Evolutionary conservation across 2,113 vertebrate genomes (phyloP).

Genomic region (Lophotis ruficrista): DNA sequence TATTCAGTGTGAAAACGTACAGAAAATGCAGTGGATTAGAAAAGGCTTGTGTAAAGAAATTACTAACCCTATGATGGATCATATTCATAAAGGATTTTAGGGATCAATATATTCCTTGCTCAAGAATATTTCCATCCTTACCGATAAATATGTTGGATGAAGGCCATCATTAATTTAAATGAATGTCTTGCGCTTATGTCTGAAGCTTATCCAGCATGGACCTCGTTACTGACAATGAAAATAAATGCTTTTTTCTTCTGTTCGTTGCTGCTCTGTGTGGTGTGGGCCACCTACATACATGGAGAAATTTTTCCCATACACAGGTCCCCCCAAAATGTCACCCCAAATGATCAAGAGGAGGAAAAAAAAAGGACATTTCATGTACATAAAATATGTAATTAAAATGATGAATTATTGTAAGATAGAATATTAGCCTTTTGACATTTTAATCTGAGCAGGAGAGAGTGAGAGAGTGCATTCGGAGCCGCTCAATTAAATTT

Average conservation of each 20-base stretch:
- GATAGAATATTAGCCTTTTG: slow-evolving; percentile 88
- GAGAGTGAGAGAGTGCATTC: slow-evolving; percentile 73
- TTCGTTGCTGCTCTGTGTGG: neutral
- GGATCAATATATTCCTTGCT: neutral
- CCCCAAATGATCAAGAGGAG: slow-evolving; percentile 43
- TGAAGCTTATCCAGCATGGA: slow-evolving; percentile 40
- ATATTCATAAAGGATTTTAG: slow-evolving; percentile 51
- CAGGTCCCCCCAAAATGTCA: slow-evolving; percentile 51
- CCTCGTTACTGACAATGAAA: neutral
- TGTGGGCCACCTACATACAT: neutral
- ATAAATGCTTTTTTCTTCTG: slow-evolving; percentile 16
- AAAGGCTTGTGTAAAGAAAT: slow-evolving; percentile 38
- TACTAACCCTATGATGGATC: slow-evolving; percentile 40
- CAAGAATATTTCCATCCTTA: slow-evolving; percentile 14
- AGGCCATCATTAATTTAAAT: slow-evolving; percentile 57
- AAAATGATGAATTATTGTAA: slow-evolving; percentile 87
- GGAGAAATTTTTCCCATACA: neutral
- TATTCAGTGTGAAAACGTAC: neutral
- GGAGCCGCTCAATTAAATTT: slow-evolving; percentile 85
- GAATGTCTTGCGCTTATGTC: neutral
- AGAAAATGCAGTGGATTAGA: slow-evolving; percentile 18
- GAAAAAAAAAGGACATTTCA: slow-evolving; percentile 72
- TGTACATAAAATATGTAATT: slow-evolving; percentile 84
- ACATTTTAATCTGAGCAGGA: slow-evolving; percentile 84
- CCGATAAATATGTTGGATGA: neutral